Evolutionary conservation across 2,113 vertebrate genomes (phyloP), one percentile per base, ranked within the genome.

Genomic region (Hippocampus zosterae): DNA sequence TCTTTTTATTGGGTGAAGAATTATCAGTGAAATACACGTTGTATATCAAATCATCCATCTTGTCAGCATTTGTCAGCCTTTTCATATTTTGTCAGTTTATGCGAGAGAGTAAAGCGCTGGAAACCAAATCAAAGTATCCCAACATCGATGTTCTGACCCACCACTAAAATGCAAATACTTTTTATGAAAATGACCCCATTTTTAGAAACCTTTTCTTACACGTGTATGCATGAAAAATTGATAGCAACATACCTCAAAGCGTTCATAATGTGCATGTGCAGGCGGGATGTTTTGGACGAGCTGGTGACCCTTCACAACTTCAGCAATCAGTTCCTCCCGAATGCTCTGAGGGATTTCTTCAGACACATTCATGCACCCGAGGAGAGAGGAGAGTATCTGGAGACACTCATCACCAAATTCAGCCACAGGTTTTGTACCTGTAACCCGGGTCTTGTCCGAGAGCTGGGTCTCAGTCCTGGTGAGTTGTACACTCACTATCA

Each of bases 391-490:
- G 97, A 99, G 73, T 99, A 98, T 88, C 94, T 99, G 84, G 97
- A 99, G 90, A 98, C 97, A 72, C 97, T 99, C 75, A 99, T 99
- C 82, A 99, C 97, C 72, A 99, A 99, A 87, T 98, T 99, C 88
- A 98, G 96, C 72, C 95, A 99, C 84, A 92, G 97, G 70, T 99
- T 99, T 85, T 98, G 96, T 84, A 90, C 95, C 90, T 98, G 97
- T 78, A 99, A 99, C 85, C 95, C 96, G 27, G 91, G 90, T 61
- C 92, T 98, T 77, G 95, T 96, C 81, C 90, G 92, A 81, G 95
- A 99, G 2, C 92, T 96, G 85, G 95, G 96, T 86, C 95, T 99
- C 89, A 98, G 94, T 86, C 96, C 97, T 78, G 97, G 97, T 99
- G 88, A 94, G 95, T 79, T n/a, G 33, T 16, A 25, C 42, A 25